Percentiles rank a stretch among this genome's conserved stretches.
Conservation (phyloP, 2,797 vertebrate species). For the Hybognathus amarus region DNA sequence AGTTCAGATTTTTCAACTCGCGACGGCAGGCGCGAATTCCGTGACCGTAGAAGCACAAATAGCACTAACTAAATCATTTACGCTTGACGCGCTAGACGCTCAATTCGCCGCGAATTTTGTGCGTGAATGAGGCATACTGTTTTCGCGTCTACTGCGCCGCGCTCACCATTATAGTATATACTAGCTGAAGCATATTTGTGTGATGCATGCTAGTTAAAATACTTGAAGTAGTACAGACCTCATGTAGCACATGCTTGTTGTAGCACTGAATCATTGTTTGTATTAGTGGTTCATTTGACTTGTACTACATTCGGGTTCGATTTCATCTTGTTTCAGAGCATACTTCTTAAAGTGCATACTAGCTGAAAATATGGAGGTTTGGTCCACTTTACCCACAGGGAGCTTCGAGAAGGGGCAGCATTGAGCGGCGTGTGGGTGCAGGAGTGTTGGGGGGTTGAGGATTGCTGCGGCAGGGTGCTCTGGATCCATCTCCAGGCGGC, state of each 20-base stretch:
- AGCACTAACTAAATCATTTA: too few species aligned
- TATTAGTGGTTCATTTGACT: not conserved
- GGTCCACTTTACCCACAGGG: slow-evolving; percentile 69
- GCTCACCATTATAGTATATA: too few species aligned
- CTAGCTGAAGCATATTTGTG: too few species aligned
- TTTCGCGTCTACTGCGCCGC: too few species aligned
- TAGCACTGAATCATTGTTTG: not conserved
- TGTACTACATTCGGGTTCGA: not conserved
- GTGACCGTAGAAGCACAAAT: too few species aligned
- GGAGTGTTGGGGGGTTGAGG: slow-evolving; percentile 79
- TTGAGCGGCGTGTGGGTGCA: slow-evolving; percentile 81
- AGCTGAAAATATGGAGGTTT: not conserved
- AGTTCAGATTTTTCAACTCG: too few species aligned
- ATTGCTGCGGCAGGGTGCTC: slow-evolving; percentile 72
- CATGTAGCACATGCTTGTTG: not conserved
- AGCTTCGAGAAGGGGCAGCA: slow-evolving; percentile 88
- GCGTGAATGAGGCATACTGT: too few species aligned
- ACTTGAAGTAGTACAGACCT: not conserved
- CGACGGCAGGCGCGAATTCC: too few species aligned
- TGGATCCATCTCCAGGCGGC: slow-evolving; percentile 71
- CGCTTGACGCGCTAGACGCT: too few species aligned
- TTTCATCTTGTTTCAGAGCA: not conserved
- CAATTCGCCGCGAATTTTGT: too few species aligned
- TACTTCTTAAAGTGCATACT: not conserved
- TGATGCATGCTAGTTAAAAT: not conserved